Base-by-base conservation (phyloP, 2,888 invertebrate genomes). In the Amphipoea oculea region DNA sequence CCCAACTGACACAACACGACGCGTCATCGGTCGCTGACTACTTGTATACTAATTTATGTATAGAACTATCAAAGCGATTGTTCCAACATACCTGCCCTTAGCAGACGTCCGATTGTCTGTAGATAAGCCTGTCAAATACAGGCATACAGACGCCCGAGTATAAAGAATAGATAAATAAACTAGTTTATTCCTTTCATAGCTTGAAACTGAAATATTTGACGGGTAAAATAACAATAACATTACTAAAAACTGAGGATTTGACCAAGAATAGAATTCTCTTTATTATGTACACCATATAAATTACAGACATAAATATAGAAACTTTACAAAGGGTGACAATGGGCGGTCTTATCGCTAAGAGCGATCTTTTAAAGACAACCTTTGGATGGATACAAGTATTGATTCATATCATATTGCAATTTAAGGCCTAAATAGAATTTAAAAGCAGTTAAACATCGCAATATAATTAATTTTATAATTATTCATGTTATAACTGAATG, bases 101-200 rank as follows among this genome's bases (percentile, higher is more conserved):
- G 9, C 70, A 85, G 88, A 77, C 69, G 36, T 29, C 42, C 23
- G 75, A 85, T 87, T 87, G 85, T 87, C 85, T 66, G 45, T 17
- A 65, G 87, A 87, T 84, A 84, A 86, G 62, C 71, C 42, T 66
- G 87, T 80, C 87, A 68, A 29, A 57, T 9, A n/a, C 79, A 86
- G 65, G n/a, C 73, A 76, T 42, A 67, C 76, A 83, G 66, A 23
- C 48, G 51, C 14, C 20, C 62, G 63, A 36, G 66, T 78, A 51
- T 63, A 60, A 63, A 75, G 63, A 63, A 84, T 79, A 68, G 48
- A 60, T 79, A 72, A 67, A 79, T 84, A 48, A 63, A 79, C 48
- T 79, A 79, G 54, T 78, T 54, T 54, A 63, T 63, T 51, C 23
- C 23, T 51, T 42, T 4, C 51, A 17, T 78, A 51, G 29, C 29